Evolutionary conservation across 2,888 invertebrate species (phyloP).

Genomic region (Zhuqinia jingwanae): DNA sequence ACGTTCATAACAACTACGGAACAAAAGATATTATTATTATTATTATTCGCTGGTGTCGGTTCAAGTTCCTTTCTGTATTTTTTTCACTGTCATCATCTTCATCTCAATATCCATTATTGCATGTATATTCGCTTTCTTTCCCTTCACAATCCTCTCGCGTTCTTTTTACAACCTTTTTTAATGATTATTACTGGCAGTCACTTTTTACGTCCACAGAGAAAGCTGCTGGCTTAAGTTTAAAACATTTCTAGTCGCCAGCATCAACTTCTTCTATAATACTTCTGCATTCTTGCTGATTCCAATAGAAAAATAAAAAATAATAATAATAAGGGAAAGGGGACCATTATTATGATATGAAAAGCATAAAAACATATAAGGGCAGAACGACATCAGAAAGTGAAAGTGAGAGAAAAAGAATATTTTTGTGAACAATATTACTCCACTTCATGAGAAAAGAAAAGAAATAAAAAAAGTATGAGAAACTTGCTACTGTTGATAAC

Average conservation of each 20-base stretch:
- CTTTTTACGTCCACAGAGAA: slow-evolving; percentile 35
- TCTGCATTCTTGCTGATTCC: background rate
- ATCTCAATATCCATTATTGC: slow-evolving; percentile 5
- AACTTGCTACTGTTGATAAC: slow-evolving; percentile 43
- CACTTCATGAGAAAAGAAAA: background rate
- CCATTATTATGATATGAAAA: slow-evolving; percentile 41
- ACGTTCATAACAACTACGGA: too few species aligned
- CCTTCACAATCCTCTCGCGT: background rate
- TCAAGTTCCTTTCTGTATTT: slow-evolving; percentile 24
- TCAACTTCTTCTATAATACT: background rate
- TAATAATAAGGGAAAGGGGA: slow-evolving; percentile 3
- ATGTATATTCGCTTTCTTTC: slow-evolving; percentile 26
- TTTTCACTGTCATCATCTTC: slow-evolving; percentile 25
- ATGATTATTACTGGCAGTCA: slow-evolving; percentile 50
- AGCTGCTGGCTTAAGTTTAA: slow-evolving; percentile 18
- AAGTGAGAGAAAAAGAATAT: slow-evolving; percentile 36
- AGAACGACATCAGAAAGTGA: slow-evolving; percentile 6
- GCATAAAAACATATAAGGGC: slow-evolving; percentile 22
- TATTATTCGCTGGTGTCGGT: too few species aligned
- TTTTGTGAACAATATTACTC: background rate
- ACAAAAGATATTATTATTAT: too few species aligned
- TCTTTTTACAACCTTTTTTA: slow-evolving; percentile 45
- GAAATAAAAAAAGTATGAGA: slow-evolving; percentile 13
- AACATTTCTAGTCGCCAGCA: slow-evolving; percentile 16
- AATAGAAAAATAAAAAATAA: slow-evolving; percentile 4